Base-by-base conservation (phyloP, 2,888 invertebrate genomes). In the Helicoverpa assulta region DNA sequence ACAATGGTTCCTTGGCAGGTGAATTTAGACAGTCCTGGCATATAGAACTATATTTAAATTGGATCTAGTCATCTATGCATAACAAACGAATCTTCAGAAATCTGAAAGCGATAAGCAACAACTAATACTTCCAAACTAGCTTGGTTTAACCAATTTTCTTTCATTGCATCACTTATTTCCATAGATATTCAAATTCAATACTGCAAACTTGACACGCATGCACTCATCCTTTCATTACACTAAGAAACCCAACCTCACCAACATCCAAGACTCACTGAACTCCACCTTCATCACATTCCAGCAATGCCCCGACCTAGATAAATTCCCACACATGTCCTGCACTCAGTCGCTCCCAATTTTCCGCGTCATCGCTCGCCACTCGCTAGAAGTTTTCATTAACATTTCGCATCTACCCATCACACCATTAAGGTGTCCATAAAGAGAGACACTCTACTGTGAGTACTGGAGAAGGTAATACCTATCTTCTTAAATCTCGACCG, bases 401-500 rank as follows among this genome's bases (percentile, higher is more conserved):
- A 85, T 85, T 85, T 84, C 83, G 80, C 83, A 84, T 85, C 80
- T 84, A 84, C 82, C 73, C 86, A 78, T 86, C 86, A 88, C 85
- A 81, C 85, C 84, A 86, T 88, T 88, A 87, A 86, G 85, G 79
- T 81, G 83, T 84, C 85, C 86, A 88, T 90, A 90, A 89, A 90
- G 86, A 83, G 80, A 82, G 79, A 84, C 85, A 87, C 87, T 86
- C 85, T 75, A 83, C 80, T 78, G 81, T 67, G 78, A 85, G 85
- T 83, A 81, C 81, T 78, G 62, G 82, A 84, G 84, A 81, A 85
- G 84, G 85, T 88, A 90, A 87, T 89, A 89, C 89, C 90, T 90
- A 90, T 92, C 92, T 91, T 88, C 89, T 90, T 92, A 92, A 92
- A 92, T 92, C 92, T 90, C 88, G 83, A 80, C 88, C 84, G 84